Conservation (phyloP, 1,140 invertebrate genomes). For the Ceratitis capitata region DNA sequence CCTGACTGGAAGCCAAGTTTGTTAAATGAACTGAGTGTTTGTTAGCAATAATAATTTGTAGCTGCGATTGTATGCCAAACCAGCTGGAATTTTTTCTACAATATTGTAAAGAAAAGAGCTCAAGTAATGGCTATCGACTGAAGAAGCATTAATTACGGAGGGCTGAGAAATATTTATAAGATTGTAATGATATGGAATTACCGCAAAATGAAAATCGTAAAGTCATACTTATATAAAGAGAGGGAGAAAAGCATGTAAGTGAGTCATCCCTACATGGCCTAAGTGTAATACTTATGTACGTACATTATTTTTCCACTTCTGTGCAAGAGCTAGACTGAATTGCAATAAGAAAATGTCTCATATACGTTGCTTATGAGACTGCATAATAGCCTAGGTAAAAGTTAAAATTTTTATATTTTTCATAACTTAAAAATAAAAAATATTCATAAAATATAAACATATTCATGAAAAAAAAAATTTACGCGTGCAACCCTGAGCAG, state of each 20-base stretch:
- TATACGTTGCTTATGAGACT: too few species aligned
- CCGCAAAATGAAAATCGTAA: background rate
- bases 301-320: too few species aligned
- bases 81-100: background rate
- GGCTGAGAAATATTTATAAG: conserved; percentile 7
- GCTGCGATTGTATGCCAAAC: background rate
- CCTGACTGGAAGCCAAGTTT: conserved; percentile 19
- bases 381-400: too few species aligned
- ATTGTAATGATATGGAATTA: background rate
- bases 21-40: background rate
- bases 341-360: too few species aligned
- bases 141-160: background rate
- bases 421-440: too few species aligned
- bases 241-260: background rate
- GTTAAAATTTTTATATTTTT: too few species aligned
- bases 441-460: too few species aligned
- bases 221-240: background rate
- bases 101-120: background rate
- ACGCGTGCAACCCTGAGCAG: too few species aligned
- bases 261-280: too few species aligned
- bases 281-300: too few species aligned
- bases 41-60: background rate
- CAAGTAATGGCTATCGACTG: background rate
- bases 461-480: too few species aligned
- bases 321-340: too few species aligned